phyloP scores from a whole-genome alignment of 2,113 vertebrate species.

The Nycticorax nycticorax region DNA sequence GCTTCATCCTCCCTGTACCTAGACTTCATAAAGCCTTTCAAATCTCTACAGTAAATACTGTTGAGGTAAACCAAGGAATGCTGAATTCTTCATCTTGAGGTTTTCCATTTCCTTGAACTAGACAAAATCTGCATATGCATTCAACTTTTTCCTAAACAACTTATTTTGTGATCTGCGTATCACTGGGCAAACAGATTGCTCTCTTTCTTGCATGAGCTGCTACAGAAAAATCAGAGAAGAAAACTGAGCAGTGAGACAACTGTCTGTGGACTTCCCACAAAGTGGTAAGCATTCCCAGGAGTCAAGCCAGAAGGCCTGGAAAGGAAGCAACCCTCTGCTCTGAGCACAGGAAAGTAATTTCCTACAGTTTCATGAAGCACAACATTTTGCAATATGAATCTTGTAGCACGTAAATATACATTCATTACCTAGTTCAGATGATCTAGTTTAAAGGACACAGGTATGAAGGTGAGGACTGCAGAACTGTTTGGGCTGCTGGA shows the following conservation, averaged over 20 bases:
- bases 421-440: background rate
- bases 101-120: background rate
- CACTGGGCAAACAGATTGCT: background rate
- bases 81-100: background rate
- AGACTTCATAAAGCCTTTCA: background rate
- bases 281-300: background rate
- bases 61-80: background rate
- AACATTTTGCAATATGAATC: background rate
- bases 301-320: background rate
- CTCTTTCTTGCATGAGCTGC: background rate
- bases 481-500: background rate
- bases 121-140: background rate
- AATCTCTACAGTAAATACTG: background rate
- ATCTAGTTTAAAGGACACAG: background rate
- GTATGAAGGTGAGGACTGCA: background rate
- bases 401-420: fast-evolving
- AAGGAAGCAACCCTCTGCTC: background rate
- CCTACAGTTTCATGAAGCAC: background rate
- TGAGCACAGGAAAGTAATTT: background rate
- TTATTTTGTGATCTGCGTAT: background rate
- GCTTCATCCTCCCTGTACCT: background rate
- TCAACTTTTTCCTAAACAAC: background rate
- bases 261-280: background rate
- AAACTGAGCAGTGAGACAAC: background rate
- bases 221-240: background rate